Evolutionary conservation across 2,113 vertebrate species (phyloP).

Genomic region (Murina feae): DNA sequence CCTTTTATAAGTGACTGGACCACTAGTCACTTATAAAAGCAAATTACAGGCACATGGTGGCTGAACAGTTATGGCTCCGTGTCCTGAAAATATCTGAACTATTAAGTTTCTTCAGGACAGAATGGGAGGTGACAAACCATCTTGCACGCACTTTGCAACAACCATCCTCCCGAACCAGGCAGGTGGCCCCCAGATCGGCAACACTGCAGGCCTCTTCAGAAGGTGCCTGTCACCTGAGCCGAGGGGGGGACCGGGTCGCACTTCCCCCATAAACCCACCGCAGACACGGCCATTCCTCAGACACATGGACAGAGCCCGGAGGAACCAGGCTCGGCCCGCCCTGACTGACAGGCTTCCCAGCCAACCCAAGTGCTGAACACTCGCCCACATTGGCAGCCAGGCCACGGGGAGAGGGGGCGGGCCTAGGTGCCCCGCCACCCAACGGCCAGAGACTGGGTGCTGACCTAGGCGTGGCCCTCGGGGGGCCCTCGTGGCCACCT

Average conservation of each 20-base stretch:
- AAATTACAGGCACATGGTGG: no score
- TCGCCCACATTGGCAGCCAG: not conserved
- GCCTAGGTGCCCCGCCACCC: not conserved
- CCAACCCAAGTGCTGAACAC: not conserved
- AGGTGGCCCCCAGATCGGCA: not conserved
- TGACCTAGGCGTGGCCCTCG: no score
- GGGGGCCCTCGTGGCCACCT: not conserved
- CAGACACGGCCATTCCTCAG: not conserved
- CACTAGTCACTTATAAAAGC: no score
- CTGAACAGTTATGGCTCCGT: no score
- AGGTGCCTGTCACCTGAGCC: not conserved
- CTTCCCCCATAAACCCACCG: not conserved
- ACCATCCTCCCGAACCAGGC: no score
- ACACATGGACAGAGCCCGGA: not conserved
- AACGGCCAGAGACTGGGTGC: not conserved
- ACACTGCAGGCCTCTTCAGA: not conserved
- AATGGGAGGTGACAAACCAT: no score
- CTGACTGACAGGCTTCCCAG: not conserved
- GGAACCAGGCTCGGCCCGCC: no score
- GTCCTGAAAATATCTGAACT: no score
- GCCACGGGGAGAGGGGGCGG: rapidly evolving
- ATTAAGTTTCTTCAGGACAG: no score
- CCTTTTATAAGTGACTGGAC: no score
- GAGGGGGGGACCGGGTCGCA: not conserved
- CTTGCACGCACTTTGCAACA: no score